Conservation (phyloP, 2,888 invertebrate genomes). For the Automeris io region DNA sequence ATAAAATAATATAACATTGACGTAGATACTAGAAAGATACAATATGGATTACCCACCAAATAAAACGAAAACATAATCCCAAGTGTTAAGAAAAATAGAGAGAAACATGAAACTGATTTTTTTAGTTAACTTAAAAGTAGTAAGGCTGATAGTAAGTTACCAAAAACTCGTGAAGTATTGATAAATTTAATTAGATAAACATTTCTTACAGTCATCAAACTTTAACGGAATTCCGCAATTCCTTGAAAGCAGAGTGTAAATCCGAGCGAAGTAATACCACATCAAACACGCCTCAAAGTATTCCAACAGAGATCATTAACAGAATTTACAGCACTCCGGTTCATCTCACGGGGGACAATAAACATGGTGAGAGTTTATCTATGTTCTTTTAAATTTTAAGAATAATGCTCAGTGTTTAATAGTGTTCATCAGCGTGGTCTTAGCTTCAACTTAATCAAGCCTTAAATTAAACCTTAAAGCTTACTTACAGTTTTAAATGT, state of each 20-base stretch:
- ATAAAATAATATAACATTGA: no score
- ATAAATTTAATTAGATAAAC: conserved; percentile 3
- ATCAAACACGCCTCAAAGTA: conserved; percentile 53
- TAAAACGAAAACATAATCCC: no score
- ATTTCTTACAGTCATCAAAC: conserved; percentile 45
- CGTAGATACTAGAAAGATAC: no score
- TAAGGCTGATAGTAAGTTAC: no score
- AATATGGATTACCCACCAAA: no score
- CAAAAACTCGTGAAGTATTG: not conserved
- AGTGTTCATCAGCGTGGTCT: no score
- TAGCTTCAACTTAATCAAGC: no score
- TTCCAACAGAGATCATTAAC: conserved; percentile 48
- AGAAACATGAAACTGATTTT: no score
- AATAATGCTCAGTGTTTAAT: not conserved
- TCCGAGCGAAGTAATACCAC: conserved; percentile 61
- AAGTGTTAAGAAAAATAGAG: no score
- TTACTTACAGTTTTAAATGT: no score
- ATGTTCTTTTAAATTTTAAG: not conserved
- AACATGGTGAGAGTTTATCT: conserved; percentile 49
- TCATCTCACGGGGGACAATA: conserved; percentile 58
- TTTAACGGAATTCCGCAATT: conserved; percentile 60
- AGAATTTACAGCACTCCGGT: conserved; percentile 68
- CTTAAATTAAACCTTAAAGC: no score
- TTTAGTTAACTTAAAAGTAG: no score
- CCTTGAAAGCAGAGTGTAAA: conserved; percentile 61